A percentile compares a stretch with the other conserved stretches of the same genome.
Evolutionary conservation across 2,888 invertebrate genomes (phyloP).

Genomic region (Lasiommata megera): DNA sequence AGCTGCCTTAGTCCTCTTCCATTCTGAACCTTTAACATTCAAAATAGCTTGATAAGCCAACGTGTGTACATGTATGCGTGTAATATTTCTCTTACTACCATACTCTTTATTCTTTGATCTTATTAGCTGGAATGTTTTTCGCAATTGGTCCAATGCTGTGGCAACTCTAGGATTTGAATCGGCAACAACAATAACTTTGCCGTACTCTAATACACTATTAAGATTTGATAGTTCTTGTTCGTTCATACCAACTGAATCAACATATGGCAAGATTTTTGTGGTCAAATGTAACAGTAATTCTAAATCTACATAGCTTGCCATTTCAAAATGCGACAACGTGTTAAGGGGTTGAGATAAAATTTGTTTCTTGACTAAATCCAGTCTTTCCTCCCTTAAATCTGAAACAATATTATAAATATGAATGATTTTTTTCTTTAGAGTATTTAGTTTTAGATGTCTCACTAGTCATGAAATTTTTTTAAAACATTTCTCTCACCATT

Average conservation of each 20-base stretch:
- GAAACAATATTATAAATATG: slow-evolving; percentile 31
- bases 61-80: slow-evolving; percentile 92
- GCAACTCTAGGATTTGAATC: slow-evolving; percentile 91
- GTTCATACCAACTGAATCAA: slow-evolving; percentile 93
- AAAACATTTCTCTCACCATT: too few relatives aligned
- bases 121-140: slow-evolving; percentile 83
- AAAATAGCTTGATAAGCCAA: slow-evolving; percentile 93
- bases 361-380: slow-evolving; percentile 84
- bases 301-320: slow-evolving; percentile 91
- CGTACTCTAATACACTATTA: slow-evolving; percentile 84
- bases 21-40: slow-evolving; percentile 84
- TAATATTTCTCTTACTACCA: slow-evolving; percentile 80
- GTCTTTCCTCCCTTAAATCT: slow-evolving; percentile 84
- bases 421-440: too few relatives aligned
- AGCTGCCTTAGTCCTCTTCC: slow-evolving; percentile 90
- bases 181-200: slow-evolving; percentile 86
- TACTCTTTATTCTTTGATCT: slow-evolving; percentile 63
- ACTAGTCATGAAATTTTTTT: too few relatives aligned
- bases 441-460: too few relatives aligned
- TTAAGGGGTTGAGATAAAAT: slow-evolving; percentile 80
- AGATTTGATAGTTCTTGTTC: slow-evolving; percentile 92
- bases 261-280: slow-evolving; percentile 85
- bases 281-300: slow-evolving; percentile 84
- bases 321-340: slow-evolving; percentile 90
- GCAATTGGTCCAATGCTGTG: slow-evolving; percentile 90